Evolutionary conservation across 2,888 invertebrate species (phyloP).

Genomic region (Ryuthela nishihirai): DNA sequence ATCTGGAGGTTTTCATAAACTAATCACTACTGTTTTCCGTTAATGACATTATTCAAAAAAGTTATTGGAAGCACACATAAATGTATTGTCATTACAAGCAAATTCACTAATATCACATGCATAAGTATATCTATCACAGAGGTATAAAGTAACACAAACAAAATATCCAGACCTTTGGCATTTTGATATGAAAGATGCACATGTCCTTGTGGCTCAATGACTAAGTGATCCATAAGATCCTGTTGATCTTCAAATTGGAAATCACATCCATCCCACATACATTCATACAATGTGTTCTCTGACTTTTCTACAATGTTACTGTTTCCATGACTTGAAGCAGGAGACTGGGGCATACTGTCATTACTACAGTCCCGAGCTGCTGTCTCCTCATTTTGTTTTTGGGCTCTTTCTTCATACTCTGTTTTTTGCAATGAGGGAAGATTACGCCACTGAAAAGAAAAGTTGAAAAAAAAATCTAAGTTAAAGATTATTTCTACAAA

Average conservation of each 20-base stretch:
- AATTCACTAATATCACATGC: too few relatives aligned
- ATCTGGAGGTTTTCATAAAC: too few relatives aligned
- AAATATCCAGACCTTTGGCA: slow-evolving; percentile 48
- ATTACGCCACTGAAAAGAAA: slow-evolving; percentile 77
- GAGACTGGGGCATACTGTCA: slow-evolving; percentile 49
- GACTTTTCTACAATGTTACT: slow-evolving; percentile 42
- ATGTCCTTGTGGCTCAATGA: slow-evolving; percentile 65
- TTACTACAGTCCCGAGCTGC: slow-evolving; percentile 44
- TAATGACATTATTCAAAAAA: too few relatives aligned
- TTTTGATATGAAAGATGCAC: slow-evolving; percentile 43
- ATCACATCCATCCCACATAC: slow-evolving; percentile 88
- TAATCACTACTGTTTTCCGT: too few relatives aligned
- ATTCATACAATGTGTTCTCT: slow-evolving; percentile 65
- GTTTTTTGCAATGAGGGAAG: slow-evolving; percentile 82
- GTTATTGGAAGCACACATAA: too few relatives aligned
- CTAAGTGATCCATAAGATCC: slow-evolving; percentile 86
- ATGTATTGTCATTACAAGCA: too few relatives aligned
- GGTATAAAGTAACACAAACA: too few relatives aligned
- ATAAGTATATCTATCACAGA: too few relatives aligned
- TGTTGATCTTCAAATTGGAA: slow-evolving; percentile 84
- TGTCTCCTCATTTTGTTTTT: slow-evolving; percentile 63
- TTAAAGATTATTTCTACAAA: background rate
- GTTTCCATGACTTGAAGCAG: slow-evolving; percentile 46
- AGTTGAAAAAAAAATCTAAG: background rate
- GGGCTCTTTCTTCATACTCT: slow-evolving; percentile 90